Base-by-base conservation (phyloP, 2,888 invertebrate genomes). In the Drosophila siamana region DNA sequence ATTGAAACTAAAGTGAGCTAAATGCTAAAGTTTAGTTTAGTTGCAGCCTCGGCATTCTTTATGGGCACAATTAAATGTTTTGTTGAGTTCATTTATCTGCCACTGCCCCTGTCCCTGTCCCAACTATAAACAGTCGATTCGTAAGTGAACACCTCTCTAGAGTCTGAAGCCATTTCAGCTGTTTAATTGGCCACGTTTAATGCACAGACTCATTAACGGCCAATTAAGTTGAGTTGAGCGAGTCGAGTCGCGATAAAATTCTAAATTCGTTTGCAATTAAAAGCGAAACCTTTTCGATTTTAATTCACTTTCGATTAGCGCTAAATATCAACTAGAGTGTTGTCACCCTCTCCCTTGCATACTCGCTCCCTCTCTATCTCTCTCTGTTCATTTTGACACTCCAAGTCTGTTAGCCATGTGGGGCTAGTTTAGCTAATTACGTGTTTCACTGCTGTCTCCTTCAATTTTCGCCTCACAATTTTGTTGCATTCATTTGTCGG, bases 401-500 rank as follows among this genome's bases (percentile, higher is more conserved):
- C 16, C 33, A 72, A 46, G 47, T 60, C 24, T 59, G 51, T 69
- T 77, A 16, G 52, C 69, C 78, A 66, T 63, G 65, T 73, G 60
- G 54, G 56, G 30, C 24, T 38, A 40, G 46, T 60, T 66, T 81
- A 85, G 79, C 83, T 84, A 84, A 84, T 84, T 84, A 84, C 83
- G 85, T 86, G 87, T 81, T 74, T 77, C 72, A 64, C 82, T 67
- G 80, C 86, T 84, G 83, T 84, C 83, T 85, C 79, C 70, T 84
- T 84, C 74, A 86, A 84, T 84, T 84, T 83, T 86, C 81, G 79
- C 84, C 72, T 81, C 64, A 76, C 86, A 72, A 77, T 69, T 78
- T 77, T 78, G 85, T 70, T 82, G 78, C 80, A 82, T 85, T 87
- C 87, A 83, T 86, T 83, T 85, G 85, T 84, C 87, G 82, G 69